phyloP scores from a whole-genome alignment of 2,113 vertebrate species.

The Ovis canadensis region DNA sequence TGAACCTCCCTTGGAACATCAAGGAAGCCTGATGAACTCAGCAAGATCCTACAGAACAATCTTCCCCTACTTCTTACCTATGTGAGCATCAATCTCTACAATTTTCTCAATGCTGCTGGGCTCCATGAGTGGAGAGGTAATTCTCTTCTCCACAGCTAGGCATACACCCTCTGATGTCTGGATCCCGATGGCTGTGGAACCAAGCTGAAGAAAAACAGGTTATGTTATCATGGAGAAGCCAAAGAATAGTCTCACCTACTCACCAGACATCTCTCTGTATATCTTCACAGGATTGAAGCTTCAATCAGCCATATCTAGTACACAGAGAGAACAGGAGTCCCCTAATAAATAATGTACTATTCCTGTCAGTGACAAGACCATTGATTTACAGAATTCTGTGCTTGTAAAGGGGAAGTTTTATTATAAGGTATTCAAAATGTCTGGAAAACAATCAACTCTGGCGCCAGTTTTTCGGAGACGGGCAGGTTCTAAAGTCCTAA shows the following conservation, averaged over 20 bases:
- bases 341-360: background rate
- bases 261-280: background rate
- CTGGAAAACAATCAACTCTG: slow-evolving; percentile 2
- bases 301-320: background rate
- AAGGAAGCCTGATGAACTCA: background rate
- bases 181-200: slow-evolving; percentile 98
- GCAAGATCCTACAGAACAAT: background rate
- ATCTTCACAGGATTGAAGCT: background rate
- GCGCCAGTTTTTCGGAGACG: background rate
- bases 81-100: slow-evolving; percentile 96
- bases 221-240: background rate
- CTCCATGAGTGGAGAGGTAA: slow-evolving; percentile 98
- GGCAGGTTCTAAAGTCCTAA: slow-evolving; percentile 14
- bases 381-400: background rate
- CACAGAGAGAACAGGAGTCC: background rate
- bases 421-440: background rate
- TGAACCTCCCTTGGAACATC: background rate
- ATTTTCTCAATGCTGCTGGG: slow-evolving; percentile 99
- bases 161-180: slow-evolving; percentile 97
- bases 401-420: background rate
- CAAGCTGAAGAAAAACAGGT: slow-evolving; percentile 83
- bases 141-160: slow-evolving; percentile 97
- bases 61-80: slow-evolving; percentile 81
- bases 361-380: background rate
- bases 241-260: background rate